A percentile compares a stretch with the other conserved stretches of the same genome.
Conservation (phyloP, 1,140 invertebrate genomes). For the Hyphantria cunea region DNA sequence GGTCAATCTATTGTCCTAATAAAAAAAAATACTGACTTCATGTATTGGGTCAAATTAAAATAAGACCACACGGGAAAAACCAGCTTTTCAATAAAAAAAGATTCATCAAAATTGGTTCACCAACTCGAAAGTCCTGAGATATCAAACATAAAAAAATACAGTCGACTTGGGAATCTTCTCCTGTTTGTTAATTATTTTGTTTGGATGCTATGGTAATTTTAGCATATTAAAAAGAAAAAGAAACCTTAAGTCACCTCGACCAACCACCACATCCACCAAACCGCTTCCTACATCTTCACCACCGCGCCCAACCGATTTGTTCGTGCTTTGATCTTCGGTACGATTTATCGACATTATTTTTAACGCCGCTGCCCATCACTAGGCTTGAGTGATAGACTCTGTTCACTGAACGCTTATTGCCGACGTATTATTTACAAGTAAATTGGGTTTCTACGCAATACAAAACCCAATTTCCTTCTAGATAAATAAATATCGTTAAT, state of each 20-base stretch:
- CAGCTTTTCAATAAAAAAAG: no score
- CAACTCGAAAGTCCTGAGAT: no score
- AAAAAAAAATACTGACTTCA: no score
- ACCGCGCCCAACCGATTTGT: conserved; percentile 65
- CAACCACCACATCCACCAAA: conserved; percentile 47
- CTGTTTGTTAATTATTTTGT: no score
- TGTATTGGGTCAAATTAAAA: no score
- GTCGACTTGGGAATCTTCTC: no score
- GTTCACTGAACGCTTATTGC: conserved; percentile 20
- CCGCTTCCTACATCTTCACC: conserved; percentile 28
- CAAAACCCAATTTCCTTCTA: not conserved
- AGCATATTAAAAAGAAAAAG: no score
- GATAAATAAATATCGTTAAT: not conserved
- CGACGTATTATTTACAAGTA: conserved; percentile 28
- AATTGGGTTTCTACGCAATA: conserved; percentile 22
- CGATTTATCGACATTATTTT: conserved; percentile 81
- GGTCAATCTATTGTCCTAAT: no score
- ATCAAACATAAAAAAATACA: no score
- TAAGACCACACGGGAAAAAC: no score
- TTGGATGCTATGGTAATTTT: no score
- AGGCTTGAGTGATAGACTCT: conserved; percentile 51
- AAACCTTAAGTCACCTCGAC: not conserved
- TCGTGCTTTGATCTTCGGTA: conserved; percentile 74
- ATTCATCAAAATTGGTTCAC: no score
- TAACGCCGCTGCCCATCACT: conserved; percentile 74